A percentile compares a stretch with the other conserved stretches of the same genome.
Conservation (phyloP, 2,113 vertebrate species). For the Excalfactoria chinensis region DNA sequence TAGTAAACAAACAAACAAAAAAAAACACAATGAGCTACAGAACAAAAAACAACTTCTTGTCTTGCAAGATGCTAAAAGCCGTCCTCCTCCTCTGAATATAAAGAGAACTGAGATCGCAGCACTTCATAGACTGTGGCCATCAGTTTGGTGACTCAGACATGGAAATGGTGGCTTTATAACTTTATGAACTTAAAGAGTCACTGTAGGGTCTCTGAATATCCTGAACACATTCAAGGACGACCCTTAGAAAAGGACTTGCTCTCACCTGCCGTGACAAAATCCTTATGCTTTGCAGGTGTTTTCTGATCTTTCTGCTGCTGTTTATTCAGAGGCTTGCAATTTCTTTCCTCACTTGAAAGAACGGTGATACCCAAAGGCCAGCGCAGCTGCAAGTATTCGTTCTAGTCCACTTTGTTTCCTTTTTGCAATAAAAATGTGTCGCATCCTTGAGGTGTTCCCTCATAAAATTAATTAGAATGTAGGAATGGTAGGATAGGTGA, state of each 20-base stretch:
- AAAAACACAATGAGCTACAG: not conserved
- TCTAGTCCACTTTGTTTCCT: not conserved
- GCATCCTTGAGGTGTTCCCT: not conserved
- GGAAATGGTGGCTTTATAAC: not conserved
- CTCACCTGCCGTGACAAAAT: not conserved
- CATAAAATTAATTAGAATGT: not conserved
- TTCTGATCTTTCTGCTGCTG: not conserved
- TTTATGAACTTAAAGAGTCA: not conserved
- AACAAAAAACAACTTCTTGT: not conserved
- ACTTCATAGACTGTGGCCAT: not conserved
- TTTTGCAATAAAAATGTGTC: not conserved
- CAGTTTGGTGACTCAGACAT: not conserved
- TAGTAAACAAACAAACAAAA: too few relatives aligned
- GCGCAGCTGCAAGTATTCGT: not conserved
- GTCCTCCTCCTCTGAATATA: not conserved
- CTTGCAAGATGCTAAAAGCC: not conserved
- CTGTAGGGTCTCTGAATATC: not conserved
- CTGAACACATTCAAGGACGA: not conserved
- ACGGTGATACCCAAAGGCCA: not conserved
- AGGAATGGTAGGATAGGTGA: not conserved
- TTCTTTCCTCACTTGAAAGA: not conserved
- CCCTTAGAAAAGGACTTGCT: not conserved
- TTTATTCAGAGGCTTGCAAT: not conserved
- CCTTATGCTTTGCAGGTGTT: not conserved
- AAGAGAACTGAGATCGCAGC: rapidly evolving